A percentile compares a stretch with the other conserved stretches of the same genome.
phyloP scores from a whole-genome alignment of 2,888 invertebrate genomes.

The Sinhomidia bicolor region DNA sequence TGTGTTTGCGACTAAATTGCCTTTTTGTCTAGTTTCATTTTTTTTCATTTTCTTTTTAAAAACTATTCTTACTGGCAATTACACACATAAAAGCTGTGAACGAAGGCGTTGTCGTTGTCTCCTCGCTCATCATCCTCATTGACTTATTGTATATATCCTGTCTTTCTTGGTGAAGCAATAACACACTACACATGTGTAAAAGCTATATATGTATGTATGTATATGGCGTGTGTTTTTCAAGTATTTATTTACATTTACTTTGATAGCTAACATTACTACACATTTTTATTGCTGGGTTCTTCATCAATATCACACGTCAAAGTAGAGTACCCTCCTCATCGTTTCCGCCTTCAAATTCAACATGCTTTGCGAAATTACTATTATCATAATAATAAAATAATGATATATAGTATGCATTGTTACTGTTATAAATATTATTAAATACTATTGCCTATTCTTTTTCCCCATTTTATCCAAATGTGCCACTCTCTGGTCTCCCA shows the following conservation, averaged over 20 bases:
- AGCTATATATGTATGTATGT: no score
- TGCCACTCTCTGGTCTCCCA: no score
- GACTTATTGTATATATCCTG: conserved; percentile 21
- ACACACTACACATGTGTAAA: no score
- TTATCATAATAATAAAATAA: neutral
- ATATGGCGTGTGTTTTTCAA: neutral
- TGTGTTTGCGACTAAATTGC: neutral
- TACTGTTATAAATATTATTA: neutral
- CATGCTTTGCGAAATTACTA: conserved; percentile 13
- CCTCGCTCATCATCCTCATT: conserved; percentile 11
- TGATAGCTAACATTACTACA: neutral
- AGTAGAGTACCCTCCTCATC: conserved; percentile 25
- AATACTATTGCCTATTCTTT: neutral
- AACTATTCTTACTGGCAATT: conserved; percentile 41
- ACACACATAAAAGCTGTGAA: conserved; percentile 43
- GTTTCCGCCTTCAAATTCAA: conserved; percentile 10
- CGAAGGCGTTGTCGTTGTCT: conserved; percentile 41
- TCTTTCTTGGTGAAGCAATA: neutral
- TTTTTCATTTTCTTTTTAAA: neutral
- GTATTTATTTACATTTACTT: conserved; percentile 12
- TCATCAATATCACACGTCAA: conserved; percentile 39
- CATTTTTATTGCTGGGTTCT: conserved; percentile 12
- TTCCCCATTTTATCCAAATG: neutral
- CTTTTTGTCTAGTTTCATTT: conserved; percentile 9
- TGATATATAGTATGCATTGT: neutral